Evolutionary conservation across 2,888 invertebrate species (phyloP).

Genomic region (Calliopum simillimum): DNA sequence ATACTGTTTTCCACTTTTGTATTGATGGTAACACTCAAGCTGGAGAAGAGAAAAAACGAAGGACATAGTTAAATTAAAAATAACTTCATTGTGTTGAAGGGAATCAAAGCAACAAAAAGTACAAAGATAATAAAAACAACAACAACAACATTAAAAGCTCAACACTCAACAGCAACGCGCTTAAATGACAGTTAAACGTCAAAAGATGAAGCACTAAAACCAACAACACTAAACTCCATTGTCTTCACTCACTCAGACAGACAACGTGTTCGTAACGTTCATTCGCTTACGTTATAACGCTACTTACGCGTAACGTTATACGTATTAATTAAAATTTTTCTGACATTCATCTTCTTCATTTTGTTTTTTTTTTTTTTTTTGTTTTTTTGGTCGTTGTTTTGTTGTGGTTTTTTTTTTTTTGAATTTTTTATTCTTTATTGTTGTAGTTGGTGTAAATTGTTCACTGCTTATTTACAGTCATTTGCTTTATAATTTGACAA

Average conservation of each 20-base stretch:
- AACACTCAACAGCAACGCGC: background rate
- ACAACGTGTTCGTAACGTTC: background rate
- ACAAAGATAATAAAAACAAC: background rate
- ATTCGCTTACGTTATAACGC: background rate
- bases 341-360: slow-evolving; percentile 19
- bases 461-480: too few relatives aligned
- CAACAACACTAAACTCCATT: background rate
- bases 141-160: background rate
- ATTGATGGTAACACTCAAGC: too few relatives aligned
- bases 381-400: background rate
- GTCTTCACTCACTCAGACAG: background rate
- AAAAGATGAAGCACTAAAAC: background rate
- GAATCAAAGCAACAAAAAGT: background rate
- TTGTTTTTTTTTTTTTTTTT: slow-evolving; percentile 1
- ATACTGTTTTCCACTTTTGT: too few relatives aligned
- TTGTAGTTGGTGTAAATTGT: too few relatives aligned
- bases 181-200: background rate
- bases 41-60: background rate
- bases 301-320: slow-evolving; percentile 15
- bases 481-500: too few relatives aligned
- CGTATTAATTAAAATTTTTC: slow-evolving; percentile 25
- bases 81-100: background rate
- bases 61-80: background rate
- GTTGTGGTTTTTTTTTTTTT: too few relatives aligned
- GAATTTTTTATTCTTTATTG: too few relatives aligned